Percentiles rank a stretch among this genome's conserved stretches.
Evolutionary conservation across 2,797 vertebrate species (phyloP).

Genomic region (Crypturellus tataupa): DNA sequence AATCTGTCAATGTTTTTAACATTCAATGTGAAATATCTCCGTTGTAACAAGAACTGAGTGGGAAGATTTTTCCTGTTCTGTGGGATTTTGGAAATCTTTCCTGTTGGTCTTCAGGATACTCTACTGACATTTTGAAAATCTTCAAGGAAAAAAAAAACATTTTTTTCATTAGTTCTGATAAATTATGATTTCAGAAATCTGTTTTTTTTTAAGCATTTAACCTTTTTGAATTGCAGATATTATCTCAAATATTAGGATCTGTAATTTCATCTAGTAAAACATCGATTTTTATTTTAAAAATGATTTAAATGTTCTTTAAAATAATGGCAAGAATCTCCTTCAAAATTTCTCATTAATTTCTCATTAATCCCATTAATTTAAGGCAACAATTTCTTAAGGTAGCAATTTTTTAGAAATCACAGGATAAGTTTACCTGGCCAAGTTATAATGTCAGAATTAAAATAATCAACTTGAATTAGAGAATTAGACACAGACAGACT

Average conservation of each 20-base stretch:
- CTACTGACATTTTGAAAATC: constrained; percentile 3
- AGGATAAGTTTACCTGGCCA: neutral
- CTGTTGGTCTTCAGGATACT: neutral
- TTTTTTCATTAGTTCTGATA: neutral
- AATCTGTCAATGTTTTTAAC: constrained; percentile 63
- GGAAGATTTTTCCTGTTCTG: constrained; percentile 63
- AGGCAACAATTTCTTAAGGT: neutral
- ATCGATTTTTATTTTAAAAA: accelerated
- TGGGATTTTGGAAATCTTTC: constrained; percentile 42
- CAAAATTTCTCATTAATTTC: neutral
- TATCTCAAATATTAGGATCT: neutral
- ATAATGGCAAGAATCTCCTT: neutral
- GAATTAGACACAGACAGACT: neutral
- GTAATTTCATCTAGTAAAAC: neutral
- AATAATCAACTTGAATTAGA: neutral
- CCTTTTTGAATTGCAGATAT: neutral
- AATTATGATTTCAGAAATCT: neutral
- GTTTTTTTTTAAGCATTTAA: neutral
- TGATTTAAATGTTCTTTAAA: accelerated
- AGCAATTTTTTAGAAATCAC: neutral
- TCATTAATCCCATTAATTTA: accelerated
- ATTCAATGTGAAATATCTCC: neutral
- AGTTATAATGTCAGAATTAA: neutral
- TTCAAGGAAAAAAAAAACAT: neutral
- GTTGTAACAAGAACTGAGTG: neutral